Conservation (phyloP, 2,113 vertebrate genomes). For the Ellobius talpinus region DNA sequence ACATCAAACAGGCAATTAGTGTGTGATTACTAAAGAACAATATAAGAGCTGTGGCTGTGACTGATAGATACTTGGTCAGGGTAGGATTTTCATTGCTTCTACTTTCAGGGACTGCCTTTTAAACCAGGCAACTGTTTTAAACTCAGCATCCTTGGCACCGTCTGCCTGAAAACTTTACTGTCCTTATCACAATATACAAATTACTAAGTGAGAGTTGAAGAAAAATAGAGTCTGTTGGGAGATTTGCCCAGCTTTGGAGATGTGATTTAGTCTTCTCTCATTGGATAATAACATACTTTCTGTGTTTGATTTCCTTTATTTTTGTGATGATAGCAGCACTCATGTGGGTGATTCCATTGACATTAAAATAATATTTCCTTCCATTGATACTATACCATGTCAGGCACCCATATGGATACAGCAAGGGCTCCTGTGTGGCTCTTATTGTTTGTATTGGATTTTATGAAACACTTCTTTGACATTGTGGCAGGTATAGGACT, state of each 20-base stretch:
- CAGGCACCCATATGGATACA: constrained; percentile 19
- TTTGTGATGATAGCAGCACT: constrained; percentile 25
- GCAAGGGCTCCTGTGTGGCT: constrained; percentile 73
- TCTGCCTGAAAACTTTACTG: not conserved
- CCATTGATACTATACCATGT: constrained; percentile 64
- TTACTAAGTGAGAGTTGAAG: not conserved
- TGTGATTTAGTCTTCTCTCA: not conserved
- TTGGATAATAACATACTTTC: not conserved
- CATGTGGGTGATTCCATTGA: not conserved
- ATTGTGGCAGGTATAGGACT: constrained; percentile 67
- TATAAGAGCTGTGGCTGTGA: not conserved
- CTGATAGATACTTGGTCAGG: not conserved
- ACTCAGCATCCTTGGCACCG: not conserved
- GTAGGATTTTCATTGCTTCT: not conserved
- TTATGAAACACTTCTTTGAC: constrained; percentile 79
- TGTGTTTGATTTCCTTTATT: constrained; percentile 49
- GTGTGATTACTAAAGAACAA: not conserved
- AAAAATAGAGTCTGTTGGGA: not conserved
- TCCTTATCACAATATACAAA: not conserved
- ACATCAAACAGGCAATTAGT: not conserved
- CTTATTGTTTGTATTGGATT: constrained; percentile 53
- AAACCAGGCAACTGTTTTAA: not conserved
- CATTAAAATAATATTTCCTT: constrained; percentile 68
- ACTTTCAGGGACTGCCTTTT: not conserved
- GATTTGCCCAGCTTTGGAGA: not conserved